Evolutionary conservation across 2,888 invertebrate genomes (phyloP), one percentile per base, ranked within the genome.

Genomic region (Galeruca laticollis): DNA sequence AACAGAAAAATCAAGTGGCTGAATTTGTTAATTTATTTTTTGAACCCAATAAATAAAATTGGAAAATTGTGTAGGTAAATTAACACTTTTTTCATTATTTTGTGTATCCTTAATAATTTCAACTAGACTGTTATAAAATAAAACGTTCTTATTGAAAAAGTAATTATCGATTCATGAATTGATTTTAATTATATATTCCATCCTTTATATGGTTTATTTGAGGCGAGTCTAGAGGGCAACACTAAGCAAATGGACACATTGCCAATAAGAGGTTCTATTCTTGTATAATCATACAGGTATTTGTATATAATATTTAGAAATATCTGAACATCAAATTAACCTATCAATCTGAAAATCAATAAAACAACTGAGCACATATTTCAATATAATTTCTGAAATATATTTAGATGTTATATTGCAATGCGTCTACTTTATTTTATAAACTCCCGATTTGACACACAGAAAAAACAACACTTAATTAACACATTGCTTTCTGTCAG

Each of bases 171-270:
- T 37, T 9, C 11, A 37, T 10, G 26, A 37, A 37, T 37, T 40
- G 40, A 5, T n/a, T 40, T 40, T 3, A 43, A 13, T n/a, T 9
- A 47, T 9, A 8, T 1, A 54, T 54, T 31, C 10, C 13, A 31
- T 54, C 54, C n/a, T 54, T 54, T 35, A 57, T 18, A 57, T 57
- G 56, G 18, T 52, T 26, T 52, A 2, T 57, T 57, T 57, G 2
- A 57, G 56, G 35, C 5, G 35, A 33, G 56, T 10, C 35, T 62
- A 51, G 20, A 49, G 51, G 13, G 18, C n/a, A 66, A 60, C 57
- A 51, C 54, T 63, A 49, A 63, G 66, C 59, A 60, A 20, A 47
- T 51, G 66, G 66, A 57, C 35, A 51, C 66, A 66, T 66, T 57
- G 21, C 63, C 54, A 56, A 40, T 33, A 5, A 52, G n/a, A 43